Conservation (phyloP, 2,888 invertebrate species). For the Scaptodrosophila latifasciaeformis region DNA sequence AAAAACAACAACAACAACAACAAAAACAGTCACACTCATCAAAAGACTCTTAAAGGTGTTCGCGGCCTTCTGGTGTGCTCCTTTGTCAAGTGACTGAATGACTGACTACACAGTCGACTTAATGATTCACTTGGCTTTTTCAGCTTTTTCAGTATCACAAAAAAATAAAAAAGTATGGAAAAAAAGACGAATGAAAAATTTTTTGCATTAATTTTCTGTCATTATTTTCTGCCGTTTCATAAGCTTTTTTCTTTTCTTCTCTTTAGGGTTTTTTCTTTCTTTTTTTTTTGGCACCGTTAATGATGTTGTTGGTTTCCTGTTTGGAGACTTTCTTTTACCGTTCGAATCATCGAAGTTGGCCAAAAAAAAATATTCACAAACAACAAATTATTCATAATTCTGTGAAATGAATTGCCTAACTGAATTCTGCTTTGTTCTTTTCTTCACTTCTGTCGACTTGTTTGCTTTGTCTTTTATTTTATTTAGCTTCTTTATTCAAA, state of each 20-base stretch:
- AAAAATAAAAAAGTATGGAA: no score
- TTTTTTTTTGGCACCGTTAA: conserved; percentile 27
- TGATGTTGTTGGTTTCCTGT: conserved; percentile 1
- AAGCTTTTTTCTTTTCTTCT: conserved; percentile 10
- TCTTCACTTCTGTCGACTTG: background rate
- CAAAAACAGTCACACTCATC: no score
- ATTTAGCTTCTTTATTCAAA: conserved; percentile 46
- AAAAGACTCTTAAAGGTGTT: conserved; percentile 18
- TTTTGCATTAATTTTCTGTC: conserved; percentile 3
- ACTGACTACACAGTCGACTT: conserved; percentile 2
- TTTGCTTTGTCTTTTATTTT: conserved; percentile 9
- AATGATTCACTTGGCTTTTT: conserved; percentile 1
- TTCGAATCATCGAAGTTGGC: background rate
- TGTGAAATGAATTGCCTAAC: conserved; percentile 5
- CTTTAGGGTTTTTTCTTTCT: conserved; percentile 15
- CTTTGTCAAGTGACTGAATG: no score
- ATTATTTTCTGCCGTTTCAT: conserved; percentile 13
- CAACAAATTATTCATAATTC: no score
- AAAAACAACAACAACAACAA: conserved; percentile 9
- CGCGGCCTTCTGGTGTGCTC: background rate
- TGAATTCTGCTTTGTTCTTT: background rate
- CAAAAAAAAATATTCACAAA: background rate
- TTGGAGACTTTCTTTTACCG: background rate
- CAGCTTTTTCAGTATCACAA: background rate
- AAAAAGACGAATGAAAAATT: background rate